These are phyloP conservation scores for Brenthis ino DNA, from an alignment of 2,888 invertebrate genomes.

Conservation along the genomic window DNA sequence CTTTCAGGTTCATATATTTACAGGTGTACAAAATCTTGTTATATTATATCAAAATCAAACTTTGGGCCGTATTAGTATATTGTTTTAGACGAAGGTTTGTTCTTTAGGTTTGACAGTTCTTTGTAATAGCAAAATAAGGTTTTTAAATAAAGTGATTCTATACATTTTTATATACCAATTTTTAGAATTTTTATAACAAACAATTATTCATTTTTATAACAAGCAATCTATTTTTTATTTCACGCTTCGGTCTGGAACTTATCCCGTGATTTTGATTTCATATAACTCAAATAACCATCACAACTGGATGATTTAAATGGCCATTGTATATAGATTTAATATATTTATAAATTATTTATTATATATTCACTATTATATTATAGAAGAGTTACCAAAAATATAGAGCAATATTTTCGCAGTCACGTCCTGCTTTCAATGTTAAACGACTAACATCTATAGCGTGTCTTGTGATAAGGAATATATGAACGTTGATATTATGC, in stretches of 20 bases:
- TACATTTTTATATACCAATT: too few relatives aligned
- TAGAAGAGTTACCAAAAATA: neutral
- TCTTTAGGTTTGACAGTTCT: slow-evolving; percentile 1
- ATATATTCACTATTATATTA: too few relatives aligned
- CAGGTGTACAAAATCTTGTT: slow-evolving; percentile 24
- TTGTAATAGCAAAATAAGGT: too few relatives aligned
- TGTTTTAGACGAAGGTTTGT: neutral
- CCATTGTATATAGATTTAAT: too few relatives aligned
- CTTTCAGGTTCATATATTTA: slow-evolving; percentile 24
- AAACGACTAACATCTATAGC: slow-evolving; percentile 13
- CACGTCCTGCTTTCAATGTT: slow-evolving; percentile 13
- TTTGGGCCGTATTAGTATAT: slow-evolving; percentile 1
- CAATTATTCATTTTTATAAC: too few relatives aligned
- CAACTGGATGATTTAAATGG: too few relatives aligned
- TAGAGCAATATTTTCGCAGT: slow-evolving; percentile 10
- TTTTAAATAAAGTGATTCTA: too few relatives aligned
- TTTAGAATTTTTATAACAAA: too few relatives aligned
- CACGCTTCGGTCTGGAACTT: too few relatives aligned
- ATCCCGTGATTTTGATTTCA: too few relatives aligned
- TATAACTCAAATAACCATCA: too few relatives aligned
- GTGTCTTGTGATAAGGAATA: slow-evolving; percentile 12
- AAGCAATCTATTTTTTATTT: too few relatives aligned
- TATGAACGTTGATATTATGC: slow-evolving; percentile 23
- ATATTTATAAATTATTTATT: neutral
- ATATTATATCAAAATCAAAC: slow-evolving; percentile 3